Evolutionary conservation across 1,140 invertebrate species (phyloP).

Genomic region (Phymorhynchus buccinoides): DNA sequence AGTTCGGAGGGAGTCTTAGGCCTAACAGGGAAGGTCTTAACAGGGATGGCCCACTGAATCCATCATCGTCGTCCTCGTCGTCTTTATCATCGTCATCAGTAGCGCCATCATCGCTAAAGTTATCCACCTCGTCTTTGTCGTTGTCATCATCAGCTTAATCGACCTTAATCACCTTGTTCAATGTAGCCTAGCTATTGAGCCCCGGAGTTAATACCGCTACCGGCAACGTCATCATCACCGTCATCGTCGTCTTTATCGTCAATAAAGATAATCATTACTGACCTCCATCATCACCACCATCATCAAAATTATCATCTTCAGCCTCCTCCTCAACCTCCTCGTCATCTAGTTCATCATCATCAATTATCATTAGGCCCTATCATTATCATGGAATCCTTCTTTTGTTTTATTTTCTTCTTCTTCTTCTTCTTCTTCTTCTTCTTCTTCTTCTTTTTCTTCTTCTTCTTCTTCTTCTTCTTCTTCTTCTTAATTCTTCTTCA

Average conservation of each 20-base stretch:
- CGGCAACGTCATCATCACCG: no score
- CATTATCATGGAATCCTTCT: neutral
- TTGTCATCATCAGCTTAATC: conserved; percentile 8
- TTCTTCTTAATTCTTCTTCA: no score
- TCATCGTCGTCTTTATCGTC: neutral
- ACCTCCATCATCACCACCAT: neutral
- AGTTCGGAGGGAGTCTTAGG: no score
- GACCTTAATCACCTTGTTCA: no score
- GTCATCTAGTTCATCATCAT: neutral
- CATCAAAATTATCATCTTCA: neutral
- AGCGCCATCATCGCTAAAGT: neutral
- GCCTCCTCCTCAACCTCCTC: neutral
- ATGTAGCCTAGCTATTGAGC: no score
- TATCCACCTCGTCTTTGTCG: neutral
- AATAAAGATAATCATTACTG: neutral
- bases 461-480: no score
- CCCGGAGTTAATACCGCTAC: no score
- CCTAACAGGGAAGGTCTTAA: no score
- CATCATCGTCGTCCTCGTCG: neutral
- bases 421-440: no score
- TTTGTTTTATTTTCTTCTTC: neutral
- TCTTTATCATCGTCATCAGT: neutral
- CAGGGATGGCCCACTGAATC: no score
- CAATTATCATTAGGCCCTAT: no score
- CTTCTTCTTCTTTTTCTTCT: no score